These are phyloP conservation scores for Automeris io DNA, from an alignment of 2,888 invertebrate species.

Conservation along the genomic window DNA sequence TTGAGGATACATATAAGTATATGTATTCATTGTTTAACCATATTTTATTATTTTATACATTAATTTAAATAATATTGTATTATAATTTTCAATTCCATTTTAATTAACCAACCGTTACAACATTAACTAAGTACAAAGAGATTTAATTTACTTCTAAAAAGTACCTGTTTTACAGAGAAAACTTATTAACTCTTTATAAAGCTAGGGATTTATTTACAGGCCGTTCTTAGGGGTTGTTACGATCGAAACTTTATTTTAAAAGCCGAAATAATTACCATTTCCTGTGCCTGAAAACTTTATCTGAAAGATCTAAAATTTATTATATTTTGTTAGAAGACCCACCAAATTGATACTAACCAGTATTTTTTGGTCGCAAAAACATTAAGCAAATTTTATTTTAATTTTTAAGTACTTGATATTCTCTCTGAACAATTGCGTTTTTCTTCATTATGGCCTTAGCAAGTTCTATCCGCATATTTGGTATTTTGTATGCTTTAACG, in stretches of 20 bases:
- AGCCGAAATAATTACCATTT: conserved; percentile 5
- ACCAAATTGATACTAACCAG: not conserved
- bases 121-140: conserved; percentile 11
- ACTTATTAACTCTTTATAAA: conserved; percentile 7
- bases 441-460: too few species aligned
- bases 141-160: conserved; percentile 4
- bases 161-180: conserved; percentile 4
- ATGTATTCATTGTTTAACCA: too few species aligned
- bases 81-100: too few species aligned
- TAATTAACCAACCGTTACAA: not conserved
- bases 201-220: conserved; percentile 7
- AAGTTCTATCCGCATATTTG: too few species aligned
- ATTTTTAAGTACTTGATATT: too few species aligned
- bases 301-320: not conserved
- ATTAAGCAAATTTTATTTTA: too few species aligned
- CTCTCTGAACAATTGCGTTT: too few species aligned
- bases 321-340: not conserved
- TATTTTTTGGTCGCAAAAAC: too few species aligned
- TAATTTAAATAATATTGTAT: too few species aligned
- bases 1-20: too few species aligned
- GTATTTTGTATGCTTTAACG: too few species aligned
- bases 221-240: conserved; percentile 3
- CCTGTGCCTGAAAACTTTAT: conserved; percentile 3
- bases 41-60: too few species aligned
- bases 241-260: conserved; percentile 3